These are phyloP conservation scores for Rhinophrynus dorsalis DNA, from an alignment of 2,797 vertebrate genomes.

Conservation along the genomic window DNA sequence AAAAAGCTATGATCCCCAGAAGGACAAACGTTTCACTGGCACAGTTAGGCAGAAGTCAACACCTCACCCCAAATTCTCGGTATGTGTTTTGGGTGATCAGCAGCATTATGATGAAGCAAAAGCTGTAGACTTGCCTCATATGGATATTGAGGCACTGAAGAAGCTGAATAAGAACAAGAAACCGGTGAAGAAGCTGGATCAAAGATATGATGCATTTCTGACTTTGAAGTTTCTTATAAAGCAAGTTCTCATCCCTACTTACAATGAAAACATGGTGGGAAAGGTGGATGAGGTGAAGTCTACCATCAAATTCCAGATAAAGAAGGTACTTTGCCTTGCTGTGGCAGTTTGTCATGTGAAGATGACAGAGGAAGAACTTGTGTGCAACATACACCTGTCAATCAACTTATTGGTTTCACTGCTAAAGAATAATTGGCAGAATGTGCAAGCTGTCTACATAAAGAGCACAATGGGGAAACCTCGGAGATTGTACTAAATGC, in stretches of 20 bases:
- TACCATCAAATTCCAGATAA: conserved; percentile 98
- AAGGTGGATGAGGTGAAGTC: no score
- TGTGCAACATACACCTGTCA: no score
- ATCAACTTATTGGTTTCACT: no score
- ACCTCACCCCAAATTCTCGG: conserved; percentile 91
- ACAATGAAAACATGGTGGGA: conserved; percentile 96
- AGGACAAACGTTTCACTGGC: conserved; percentile 97
- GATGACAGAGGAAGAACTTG: no score
- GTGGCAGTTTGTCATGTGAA: no score
- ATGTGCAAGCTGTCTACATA: no score
- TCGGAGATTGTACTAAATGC: no score
- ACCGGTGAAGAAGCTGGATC: no score
- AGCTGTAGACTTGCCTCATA: conserved; percentile 88
- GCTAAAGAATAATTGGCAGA: no score
- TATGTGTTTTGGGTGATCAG: conserved; percentile 92
- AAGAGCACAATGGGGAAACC: no score
- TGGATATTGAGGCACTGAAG: conserved; percentile 98
- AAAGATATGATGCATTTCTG: conserved; percentile 95
- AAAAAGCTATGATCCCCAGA: conserved; percentile 97
- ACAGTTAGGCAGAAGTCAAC: conserved; percentile 95
- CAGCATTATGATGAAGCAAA: conserved; percentile 98
- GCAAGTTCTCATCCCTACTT: conserved; percentile 95
- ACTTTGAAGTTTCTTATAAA: conserved; percentile 96
- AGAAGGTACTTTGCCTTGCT: no score
- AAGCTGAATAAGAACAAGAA: conserved; percentile 94